Base-by-base conservation (phyloP, 2,888 invertebrate species). In the Athripsodes cinereus region DNA sequence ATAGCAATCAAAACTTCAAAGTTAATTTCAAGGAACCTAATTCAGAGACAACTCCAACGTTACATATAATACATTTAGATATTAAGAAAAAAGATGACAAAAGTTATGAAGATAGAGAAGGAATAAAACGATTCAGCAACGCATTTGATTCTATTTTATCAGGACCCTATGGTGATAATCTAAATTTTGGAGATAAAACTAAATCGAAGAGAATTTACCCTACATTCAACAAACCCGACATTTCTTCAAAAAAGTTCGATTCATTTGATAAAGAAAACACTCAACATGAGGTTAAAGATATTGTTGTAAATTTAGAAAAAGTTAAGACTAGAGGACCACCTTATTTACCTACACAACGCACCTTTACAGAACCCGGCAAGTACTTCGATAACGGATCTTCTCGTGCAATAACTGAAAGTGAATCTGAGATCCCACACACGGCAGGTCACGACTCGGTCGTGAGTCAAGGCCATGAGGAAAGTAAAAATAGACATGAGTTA, bases 121-220 rank as follows among this genome's bases (percentile, higher is more conserved):
- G 34, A n/a, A 47, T 47, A 31, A 52, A 40, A 19, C 13, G 54
- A 10, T 46, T 55, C 13, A 52, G 54, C 22, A 59, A 59, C 52
- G 35, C 52, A 8, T 59, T 59, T 26, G 59, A 59, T 35, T 59
- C 59, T 1, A 53, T 59, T 22, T 53, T 59, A 44, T 59, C 59
- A 26, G 47, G 20, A 44, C 20, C 52, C 21, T 50, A 10, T 26
- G 19, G n/a, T 16, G 18, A 34, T 10, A 22, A 22, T 18, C 13
- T 16, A 40, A 40, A 13, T 8, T 40, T 40, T 40, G 40, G 40
- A 13, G 40, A 40, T 5, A 40, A 13, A 40, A 40, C 13, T 20
- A 58, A 58, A 50, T 50, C 49, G 5, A 58, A 50, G 40, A 49
- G 53, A 18, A 53, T 53, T 20, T 22, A 21, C 53, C 53, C n/a